phyloP scores from a whole-genome alignment of 2,797 vertebrate genomes.

The Orestias chungarensis region DNA sequence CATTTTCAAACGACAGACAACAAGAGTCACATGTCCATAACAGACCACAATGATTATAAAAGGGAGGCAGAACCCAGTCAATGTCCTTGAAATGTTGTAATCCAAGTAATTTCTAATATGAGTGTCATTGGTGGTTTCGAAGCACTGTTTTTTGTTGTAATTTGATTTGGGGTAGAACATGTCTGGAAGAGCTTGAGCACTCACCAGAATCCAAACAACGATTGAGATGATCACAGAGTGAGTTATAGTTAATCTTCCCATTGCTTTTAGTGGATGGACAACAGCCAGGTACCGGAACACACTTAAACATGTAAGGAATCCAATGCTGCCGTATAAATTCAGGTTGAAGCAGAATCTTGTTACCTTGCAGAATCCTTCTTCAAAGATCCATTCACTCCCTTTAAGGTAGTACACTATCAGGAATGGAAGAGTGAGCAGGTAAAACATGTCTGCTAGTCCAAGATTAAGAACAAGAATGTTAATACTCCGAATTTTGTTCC shows the following conservation, averaged over 20 bases:
- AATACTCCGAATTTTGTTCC: slow-evolving; percentile 60
- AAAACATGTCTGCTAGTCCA: slow-evolving; percentile 82
- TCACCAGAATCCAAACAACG: slow-evolving; percentile 77
- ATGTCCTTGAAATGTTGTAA: slow-evolving; percentile 70
- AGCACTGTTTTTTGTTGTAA: slow-evolving; percentile 2
- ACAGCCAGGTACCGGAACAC: slow-evolving; percentile 84
- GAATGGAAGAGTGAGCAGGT: slow-evolving; percentile 82
- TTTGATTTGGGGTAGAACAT: slow-evolving; percentile 68
- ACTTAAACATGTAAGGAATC: slow-evolving; percentile 87
- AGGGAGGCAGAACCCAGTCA: slow-evolving; percentile 79
- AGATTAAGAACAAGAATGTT: slow-evolving; percentile 81
- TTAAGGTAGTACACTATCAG: slow-evolving; percentile 77
- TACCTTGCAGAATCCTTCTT: not conserved
- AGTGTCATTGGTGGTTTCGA: slow-evolving; percentile 53
- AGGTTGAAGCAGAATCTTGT: not conserved
- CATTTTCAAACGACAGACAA: slow-evolving; percentile 62
- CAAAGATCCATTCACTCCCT: not conserved
- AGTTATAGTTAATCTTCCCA: slow-evolving; percentile 67
- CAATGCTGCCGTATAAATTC: slow-evolving; percentile 71
- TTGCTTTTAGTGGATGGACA: slow-evolving; percentile 77
- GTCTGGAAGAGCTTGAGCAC: slow-evolving; percentile 75
- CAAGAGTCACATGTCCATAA: slow-evolving; percentile 78
- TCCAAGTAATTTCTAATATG: slow-evolving; percentile 59
- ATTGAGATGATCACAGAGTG: slow-evolving; percentile 53
- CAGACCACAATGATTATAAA: slow-evolving; percentile 79